phyloP scores from a whole-genome alignment of 1,140 invertebrate genomes.

The Trichonephila clavata region DNA sequence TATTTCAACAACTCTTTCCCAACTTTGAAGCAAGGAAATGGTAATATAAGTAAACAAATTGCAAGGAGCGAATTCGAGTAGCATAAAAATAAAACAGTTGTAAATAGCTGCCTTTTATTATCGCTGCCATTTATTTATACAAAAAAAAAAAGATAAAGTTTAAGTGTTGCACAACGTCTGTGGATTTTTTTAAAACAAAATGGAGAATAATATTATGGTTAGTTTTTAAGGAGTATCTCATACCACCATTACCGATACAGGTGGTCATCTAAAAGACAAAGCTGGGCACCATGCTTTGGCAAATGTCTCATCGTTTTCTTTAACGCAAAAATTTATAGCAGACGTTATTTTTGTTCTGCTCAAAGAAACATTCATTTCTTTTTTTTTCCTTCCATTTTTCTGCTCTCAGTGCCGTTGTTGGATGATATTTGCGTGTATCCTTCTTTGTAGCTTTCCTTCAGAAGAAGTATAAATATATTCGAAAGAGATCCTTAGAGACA shows the following conservation, averaged over 20 bases:
- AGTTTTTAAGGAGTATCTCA: background rate
- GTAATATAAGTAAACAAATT: background rate
- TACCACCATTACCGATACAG: background rate
- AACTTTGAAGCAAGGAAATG: background rate
- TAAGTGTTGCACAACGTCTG: background rate
- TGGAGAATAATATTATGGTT: background rate
- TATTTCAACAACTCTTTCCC: background rate
- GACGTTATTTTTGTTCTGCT: conserved; percentile 2
- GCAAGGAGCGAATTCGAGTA: background rate
- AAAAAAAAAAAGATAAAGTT: background rate
- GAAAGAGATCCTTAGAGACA: conserved; percentile 46
- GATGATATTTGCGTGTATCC: conserved; percentile 29
- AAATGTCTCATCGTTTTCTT: conserved; percentile 35
- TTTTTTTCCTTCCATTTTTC: background rate
- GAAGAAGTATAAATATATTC: conserved; percentile 40
- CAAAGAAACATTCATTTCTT: background rate
- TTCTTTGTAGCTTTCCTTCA: conserved; percentile 16
- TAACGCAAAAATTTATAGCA: conserved; percentile 43
- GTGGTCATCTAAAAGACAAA: conserved; percentile 20
- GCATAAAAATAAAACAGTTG: background rate
- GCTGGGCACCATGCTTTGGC: background rate
- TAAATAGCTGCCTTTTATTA: conserved; percentile 11
- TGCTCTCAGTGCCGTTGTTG: background rate
- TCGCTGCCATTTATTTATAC: background rate
- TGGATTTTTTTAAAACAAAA: no score